Evolutionary conservation across 2,888 invertebrate species (phyloP).

Genomic region (Hirtodrosophila confusa): DNA sequence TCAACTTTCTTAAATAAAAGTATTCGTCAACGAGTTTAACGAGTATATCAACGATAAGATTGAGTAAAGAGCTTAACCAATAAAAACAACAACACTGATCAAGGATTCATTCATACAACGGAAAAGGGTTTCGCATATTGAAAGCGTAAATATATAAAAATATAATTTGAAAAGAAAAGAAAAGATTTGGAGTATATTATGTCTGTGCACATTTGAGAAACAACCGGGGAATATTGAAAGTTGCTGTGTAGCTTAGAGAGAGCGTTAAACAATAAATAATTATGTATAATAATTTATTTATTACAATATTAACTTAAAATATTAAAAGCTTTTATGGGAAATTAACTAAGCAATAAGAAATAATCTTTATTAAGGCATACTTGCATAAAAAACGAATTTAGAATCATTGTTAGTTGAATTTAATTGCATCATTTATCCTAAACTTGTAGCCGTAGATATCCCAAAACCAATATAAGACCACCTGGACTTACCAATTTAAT

Average conservation of each 20-base stretch:
- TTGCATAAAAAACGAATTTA: too few species aligned
- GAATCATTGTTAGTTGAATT: too few species aligned
- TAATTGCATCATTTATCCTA: too few species aligned
- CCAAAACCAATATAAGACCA: too few species aligned
- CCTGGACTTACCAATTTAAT: too few species aligned
- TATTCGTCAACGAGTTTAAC: not conserved
- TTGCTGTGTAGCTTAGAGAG: not conserved
- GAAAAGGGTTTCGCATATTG: conserved; percentile 16
- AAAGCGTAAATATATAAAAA: conserved; percentile 50
- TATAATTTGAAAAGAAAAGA: conserved; percentile 6
- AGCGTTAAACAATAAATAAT: too few species aligned
- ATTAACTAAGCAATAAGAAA: too few species aligned
- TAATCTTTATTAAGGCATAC: too few species aligned
- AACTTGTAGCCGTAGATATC: too few species aligned
- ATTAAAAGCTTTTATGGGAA: too few species aligned
- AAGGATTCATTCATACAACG: conserved; percentile 6
- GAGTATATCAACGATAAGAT: conserved; percentile 18
- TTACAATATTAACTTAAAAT: too few species aligned
- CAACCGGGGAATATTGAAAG: conserved; percentile 1
- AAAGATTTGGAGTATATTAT: not conserved
- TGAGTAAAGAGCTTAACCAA: conserved; percentile 29
- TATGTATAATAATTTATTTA: too few species aligned
- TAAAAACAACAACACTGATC: not conserved
- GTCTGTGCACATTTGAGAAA: conserved; percentile 52
- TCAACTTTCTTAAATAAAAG: not conserved